phyloP scores from a whole-genome alignment of 2,888 invertebrate genomes.

The Hirtodrosophila cameraria region DNA sequence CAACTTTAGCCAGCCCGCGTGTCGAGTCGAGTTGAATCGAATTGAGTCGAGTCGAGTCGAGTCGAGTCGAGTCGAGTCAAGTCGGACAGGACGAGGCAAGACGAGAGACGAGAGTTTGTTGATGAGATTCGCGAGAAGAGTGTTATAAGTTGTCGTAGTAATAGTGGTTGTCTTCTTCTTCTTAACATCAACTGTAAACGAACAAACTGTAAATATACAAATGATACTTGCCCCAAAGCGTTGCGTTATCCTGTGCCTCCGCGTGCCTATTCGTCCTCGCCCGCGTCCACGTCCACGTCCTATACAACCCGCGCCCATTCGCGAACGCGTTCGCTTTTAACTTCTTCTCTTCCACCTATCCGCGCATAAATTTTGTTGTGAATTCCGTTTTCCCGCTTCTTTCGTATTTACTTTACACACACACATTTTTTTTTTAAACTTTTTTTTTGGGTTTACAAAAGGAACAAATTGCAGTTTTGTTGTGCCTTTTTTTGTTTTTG shows the following conservation, averaged over 20 bases:
- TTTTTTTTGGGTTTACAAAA: neutral
- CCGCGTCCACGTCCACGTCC: neutral
- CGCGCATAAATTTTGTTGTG: constrained; percentile 36
- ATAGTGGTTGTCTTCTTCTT: constrained; percentile 22
- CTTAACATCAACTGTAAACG: constrained; percentile 29
- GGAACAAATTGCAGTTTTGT: constrained; percentile 1
- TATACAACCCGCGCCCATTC: constrained; percentile 6
- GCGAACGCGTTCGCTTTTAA: constrained; percentile 11
- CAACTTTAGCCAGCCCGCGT: neutral
- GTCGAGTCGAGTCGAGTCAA: neutral
- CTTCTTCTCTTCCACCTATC: constrained; percentile 5
- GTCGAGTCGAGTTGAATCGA: neutral
- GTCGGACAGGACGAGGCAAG: neutral
- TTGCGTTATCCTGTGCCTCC: constrained; percentile 8
- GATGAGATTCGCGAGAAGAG: neutral
- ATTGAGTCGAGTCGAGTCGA: neutral
- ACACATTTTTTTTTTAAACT: constrained; percentile 2
- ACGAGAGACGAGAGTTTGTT: constrained; percentile 7
- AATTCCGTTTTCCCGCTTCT: constrained; percentile 23
- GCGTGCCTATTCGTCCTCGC: neutral
- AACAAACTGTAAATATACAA: constrained; percentile 49
- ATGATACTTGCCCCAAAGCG: constrained; percentile 47
- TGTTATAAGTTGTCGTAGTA: constrained; percentile 12
- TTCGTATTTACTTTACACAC: constrained; percentile 21
- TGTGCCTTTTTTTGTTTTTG: constrained; percentile 12